Base-by-base conservation (phyloP, 2,113 vertebrate species). In the Mastomys coucha region DNA sequence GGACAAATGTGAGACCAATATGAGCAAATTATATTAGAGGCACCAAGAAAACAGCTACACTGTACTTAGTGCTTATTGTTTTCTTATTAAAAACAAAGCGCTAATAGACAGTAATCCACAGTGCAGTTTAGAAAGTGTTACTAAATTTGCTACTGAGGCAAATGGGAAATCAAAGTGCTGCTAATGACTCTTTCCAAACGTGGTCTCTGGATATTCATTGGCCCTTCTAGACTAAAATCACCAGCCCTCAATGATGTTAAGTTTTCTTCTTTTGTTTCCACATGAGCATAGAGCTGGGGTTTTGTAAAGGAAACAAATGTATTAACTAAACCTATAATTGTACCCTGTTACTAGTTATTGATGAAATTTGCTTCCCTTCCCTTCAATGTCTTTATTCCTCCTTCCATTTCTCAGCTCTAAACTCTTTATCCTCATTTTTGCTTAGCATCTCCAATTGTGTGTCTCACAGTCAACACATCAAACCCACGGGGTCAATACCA, bases 61-160 rank as follows among this genome's bases (percentile, higher is more conserved):
- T 13, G 36, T 78, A n/a, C 63, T 88, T 81, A 81, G 7, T 69
- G 75, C 60, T 88, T 89, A 94, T 60, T 96, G 36, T 75, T 90
- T 93, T 93, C 63, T 91, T 84, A 89, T 91, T 91, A 51, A 95
- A 92, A 92, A 86, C 63, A 80, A 90, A 67, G 56, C n/a, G 70
- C 31, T 67, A 97, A 89, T 42, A 24, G 78, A 58, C 7, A 65
- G 53, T n/a, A 91, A 90, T 75, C 84, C 49, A 58, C 3, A 4
- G 22, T 14, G 63, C 78, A 91, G 75, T 89, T 95, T 94, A 89
- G 49, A 91, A 93, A 91, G 88, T 49, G 53, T 60, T 58, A 84
- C 92, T 91, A 69, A 90, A 88, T 94, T 89, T 94, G 92, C 75
- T 92, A 56, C 63, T 51, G 86, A 91, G 49, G 90, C 90, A 96